phyloP scores from a whole-genome alignment of 2,113 vertebrate species.

The Leptobrachium ailaonicum region DNA sequence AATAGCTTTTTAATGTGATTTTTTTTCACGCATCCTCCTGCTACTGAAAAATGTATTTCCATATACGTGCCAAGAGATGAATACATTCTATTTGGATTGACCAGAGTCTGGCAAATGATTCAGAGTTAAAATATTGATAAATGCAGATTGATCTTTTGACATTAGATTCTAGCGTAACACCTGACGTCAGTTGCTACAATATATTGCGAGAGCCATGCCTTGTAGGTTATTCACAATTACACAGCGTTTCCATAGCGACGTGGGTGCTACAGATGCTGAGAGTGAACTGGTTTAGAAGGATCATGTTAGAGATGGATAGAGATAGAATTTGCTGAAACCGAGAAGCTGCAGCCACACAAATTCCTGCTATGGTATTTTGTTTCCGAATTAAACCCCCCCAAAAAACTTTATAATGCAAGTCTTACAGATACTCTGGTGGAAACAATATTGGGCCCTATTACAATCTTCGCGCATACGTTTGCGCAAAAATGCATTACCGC shows the following conservation, averaged over 20 bases:
- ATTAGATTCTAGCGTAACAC: not conserved
- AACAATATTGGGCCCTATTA: too few species aligned
- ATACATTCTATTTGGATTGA: not conserved
- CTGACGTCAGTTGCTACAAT: constrained; percentile 8
- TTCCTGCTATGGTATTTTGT: not conserved
- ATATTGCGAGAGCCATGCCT: constrained; percentile 10
- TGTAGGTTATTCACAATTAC: constrained; percentile 40
- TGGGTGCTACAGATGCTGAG: constrained; percentile 34
- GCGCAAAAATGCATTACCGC: too few species aligned
- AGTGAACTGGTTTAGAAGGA: constrained; percentile 23
- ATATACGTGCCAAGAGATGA: not conserved
- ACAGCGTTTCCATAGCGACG: constrained; percentile 43
- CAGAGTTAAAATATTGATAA: constrained; percentile 1
- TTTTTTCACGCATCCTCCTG: too few species aligned
- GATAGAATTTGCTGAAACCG: not conserved
- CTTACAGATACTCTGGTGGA: too few species aligned
- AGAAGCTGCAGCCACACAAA: not conserved
- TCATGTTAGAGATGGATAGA: not conserved
- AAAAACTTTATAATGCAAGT: too few species aligned
- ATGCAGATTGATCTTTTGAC: not conserved
- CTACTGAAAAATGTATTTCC: too few species aligned
- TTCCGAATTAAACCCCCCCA: not conserved
- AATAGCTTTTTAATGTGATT: too few species aligned
- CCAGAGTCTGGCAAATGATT: not conserved
- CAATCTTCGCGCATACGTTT: too few species aligned